phyloP scores from a whole-genome alignment of 2,113 vertebrate species.

The Oryzias javanicus region DNA sequence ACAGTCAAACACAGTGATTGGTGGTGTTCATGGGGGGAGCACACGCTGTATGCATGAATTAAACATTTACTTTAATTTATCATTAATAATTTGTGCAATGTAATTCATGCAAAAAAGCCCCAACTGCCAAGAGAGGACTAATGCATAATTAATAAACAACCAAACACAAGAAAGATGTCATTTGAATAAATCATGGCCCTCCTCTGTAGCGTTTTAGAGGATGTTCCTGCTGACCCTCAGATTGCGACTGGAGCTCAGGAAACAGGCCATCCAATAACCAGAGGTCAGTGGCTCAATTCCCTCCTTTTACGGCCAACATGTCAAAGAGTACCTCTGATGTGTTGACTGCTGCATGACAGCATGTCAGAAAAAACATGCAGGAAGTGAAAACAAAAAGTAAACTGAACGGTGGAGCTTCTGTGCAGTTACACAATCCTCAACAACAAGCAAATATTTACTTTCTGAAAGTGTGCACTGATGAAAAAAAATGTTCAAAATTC shows the following conservation, averaged over 20 bases:
- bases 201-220: slow-evolving; percentile 1
- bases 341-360: no score
- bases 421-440: no score
- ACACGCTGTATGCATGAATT: slow-evolving; percentile 41
- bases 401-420: no score
- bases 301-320: no score
- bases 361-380: no score
- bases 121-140: slow-evolving; percentile 66
- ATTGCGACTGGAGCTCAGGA: background rate
- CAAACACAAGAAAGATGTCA: slow-evolving; percentile 51
- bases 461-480: no score
- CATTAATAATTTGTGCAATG: slow-evolving; percentile 63
- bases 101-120: slow-evolving; percentile 72
- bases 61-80: slow-evolving; percentile 55
- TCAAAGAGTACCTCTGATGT: background rate
- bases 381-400: no score
- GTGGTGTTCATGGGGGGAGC: slow-evolving; percentile 6
- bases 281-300: no score
- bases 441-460: no score
- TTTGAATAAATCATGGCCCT: slow-evolving; percentile 63
- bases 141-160: slow-evolving; percentile 71
- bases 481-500: no score
- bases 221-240: slow-evolving; percentile 15
- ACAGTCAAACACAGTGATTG: slow-evolving; percentile 43
- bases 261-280: no score